Conservation (phyloP, 1,140 invertebrate species). For the Dinothrombium tinctorium region DNA sequence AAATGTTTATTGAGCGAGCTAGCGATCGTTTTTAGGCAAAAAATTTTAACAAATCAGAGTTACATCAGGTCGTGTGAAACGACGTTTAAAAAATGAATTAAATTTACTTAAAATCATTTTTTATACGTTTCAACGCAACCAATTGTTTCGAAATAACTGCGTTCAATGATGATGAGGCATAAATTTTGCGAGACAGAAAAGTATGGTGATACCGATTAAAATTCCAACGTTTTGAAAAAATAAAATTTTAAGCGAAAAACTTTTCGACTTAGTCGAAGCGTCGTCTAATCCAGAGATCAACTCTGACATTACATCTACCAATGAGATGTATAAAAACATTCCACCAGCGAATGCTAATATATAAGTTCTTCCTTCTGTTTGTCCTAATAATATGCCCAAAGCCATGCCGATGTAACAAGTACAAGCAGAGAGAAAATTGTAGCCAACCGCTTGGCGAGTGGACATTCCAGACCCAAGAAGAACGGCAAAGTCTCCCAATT, state of each 20-base stretch:
- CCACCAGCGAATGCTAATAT: constrained; percentile 35
- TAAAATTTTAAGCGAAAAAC: constrained; percentile 20
- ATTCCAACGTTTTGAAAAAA: constrained; percentile 28
- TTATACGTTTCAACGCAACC: no score
- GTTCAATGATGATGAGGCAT: no score
- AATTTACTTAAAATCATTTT: no score
- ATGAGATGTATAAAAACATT: constrained; percentile 38
- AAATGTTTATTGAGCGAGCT: no score
- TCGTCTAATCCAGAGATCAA: constrained; percentile 25
- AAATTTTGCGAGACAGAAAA: constrained; percentile 24
- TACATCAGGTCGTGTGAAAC: no score
- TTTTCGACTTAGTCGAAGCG: constrained; percentile 21
- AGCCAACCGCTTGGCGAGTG: constrained; percentile 34
- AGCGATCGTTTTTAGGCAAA: no score
- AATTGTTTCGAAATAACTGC: no score
- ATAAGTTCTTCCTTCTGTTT: constrained; percentile 26
- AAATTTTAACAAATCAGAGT: no score
- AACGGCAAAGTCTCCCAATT: constrained; percentile 44
- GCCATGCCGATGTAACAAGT: constrained; percentile 38
- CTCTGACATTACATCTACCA: constrained; percentile 36
- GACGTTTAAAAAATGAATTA: no score
- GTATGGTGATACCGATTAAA: constrained; percentile 20
- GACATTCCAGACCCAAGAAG: constrained; percentile 37
- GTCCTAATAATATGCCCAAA: constrained; percentile 31
- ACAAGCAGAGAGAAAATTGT: constrained; percentile 41